Base-by-base conservation (phyloP, 1,140 invertebrate genomes). In the Stenopsyche tienmushanensis region DNA sequence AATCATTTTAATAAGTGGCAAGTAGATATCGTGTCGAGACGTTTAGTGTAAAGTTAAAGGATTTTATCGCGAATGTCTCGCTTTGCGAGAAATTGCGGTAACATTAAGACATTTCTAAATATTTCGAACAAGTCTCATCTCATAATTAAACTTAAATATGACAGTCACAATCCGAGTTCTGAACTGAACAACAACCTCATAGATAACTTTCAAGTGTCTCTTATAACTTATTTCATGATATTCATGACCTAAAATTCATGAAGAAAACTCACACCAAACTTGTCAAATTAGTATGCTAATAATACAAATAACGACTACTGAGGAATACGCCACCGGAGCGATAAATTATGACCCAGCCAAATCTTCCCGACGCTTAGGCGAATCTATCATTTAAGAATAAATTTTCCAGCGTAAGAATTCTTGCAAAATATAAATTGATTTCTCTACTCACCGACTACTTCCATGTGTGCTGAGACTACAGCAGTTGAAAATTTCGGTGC, bases 401-500 rank as follows among this genome's bases (percentile, higher is more conserved):
- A n/a, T n/a, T n/a, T n/a, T n/a, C n/a, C n/a, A n/a, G n/a, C n/a
- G n/a, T n/a, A n/a, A n/a, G n/a, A n/a, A n/a, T n/a, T n/a, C n/a
- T n/a, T n/a, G 29, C 5, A 7, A 34, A 34, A 34, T 5, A 34
- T 34, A 34, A 7, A 34, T 7, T 34, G 29, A 7, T 34, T 34
- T 34, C 13, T 5, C 13, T 34, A 85, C 87, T 87, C 79, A 90
- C 88, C 83, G 53, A 89, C 85, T 71, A 90, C 87, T 66, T 82
- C 80, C 74, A 90, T 83, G 58, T 82, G 78, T 65, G 83, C 82
- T 63, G 79, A 78, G 47, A 78, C 84, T 2, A 78, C 76, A 63
- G 79, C 78, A 1, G 87, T 89, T 26, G 83, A 82, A 70, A 89
- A 90, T 45, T 83, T 82, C 15, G 87, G 87, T n/a, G 84, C 83